Conservation (phyloP, 2,797 vertebrate genomes). For the Onychomys arenicola region DNA sequence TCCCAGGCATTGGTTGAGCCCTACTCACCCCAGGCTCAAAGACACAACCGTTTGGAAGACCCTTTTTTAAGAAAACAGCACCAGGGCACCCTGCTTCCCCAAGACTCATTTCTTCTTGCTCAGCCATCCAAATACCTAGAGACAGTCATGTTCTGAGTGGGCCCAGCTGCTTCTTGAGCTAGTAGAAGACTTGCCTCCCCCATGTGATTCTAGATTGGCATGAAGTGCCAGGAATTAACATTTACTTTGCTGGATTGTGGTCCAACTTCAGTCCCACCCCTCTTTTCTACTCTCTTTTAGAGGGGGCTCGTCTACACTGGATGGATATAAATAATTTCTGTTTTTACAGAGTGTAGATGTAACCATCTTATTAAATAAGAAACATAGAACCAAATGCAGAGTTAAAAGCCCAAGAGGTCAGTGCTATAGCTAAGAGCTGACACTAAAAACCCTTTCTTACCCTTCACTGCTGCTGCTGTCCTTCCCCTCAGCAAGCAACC, state of each 20-base stretch:
- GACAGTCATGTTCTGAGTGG: neutral
- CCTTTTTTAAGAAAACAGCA: neutral
- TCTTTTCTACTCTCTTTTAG: neutral
- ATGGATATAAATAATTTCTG: neutral
- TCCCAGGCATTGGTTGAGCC: neutral
- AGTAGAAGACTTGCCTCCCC: neutral
- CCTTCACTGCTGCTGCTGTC: no score
- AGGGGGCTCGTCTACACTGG: neutral
- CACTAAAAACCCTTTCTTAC: no score
- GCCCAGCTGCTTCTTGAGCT: neutral
- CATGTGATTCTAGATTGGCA: neutral
- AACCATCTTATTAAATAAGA: no score
- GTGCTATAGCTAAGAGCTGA: no score
- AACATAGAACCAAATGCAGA: no score
- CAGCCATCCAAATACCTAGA: neutral
- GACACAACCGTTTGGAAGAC: neutral
- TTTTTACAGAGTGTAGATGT: no score
- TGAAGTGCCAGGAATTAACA: neutral
- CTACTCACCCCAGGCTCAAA: neutral
- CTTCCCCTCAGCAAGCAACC: no score
- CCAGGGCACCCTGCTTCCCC: neutral
- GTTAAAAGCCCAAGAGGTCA: no score
- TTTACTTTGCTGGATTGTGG: neutral
- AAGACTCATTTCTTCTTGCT: neutral
- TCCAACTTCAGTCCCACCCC: neutral